Percentiles rank a stretch among this genome's conserved stretches.
phyloP scores from a whole-genome alignment of 2,888 invertebrate genomes.

The Octonoba sinensis region DNA sequence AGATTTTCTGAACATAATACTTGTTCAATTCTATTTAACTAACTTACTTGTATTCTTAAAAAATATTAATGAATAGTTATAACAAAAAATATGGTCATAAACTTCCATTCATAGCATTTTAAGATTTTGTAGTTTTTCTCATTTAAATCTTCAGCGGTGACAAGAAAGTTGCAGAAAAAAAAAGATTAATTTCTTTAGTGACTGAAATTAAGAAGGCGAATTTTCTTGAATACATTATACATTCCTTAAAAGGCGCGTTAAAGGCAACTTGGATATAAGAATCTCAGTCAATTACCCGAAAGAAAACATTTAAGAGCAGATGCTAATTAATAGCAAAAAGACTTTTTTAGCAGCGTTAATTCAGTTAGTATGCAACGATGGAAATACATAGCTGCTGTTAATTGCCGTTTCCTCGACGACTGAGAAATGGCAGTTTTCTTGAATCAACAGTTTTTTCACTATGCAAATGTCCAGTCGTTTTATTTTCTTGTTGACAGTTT shows the following conservation, averaged over 20 bases:
- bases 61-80: too few relatives aligned
- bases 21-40: too few relatives aligned
- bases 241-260: conserved; percentile 30
- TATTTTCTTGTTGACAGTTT: conserved; percentile 40
- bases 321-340: conserved; percentile 57
- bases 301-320: conserved; percentile 62
- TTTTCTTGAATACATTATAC: conserved; percentile 24
- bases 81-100: too few relatives aligned
- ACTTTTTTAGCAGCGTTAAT: conserved; percentile 31
- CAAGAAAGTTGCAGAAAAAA: conserved; percentile 20
- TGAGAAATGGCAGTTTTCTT: conserved; percentile 54
- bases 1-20: too few relatives aligned
- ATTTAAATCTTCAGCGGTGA: conserved; percentile 33
- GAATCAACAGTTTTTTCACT: conserved; percentile 60
- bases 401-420: conserved; percentile 55
- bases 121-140: conserved; percentile 17
- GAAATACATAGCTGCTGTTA: conserved; percentile 45
- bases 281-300: conserved; percentile 51
- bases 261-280: conserved; percentile 26
- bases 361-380: conserved; percentile 52
- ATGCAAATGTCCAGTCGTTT: conserved; percentile 55
- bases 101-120: too few relatives aligned
- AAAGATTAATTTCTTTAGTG: background rate
- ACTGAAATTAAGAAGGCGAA: conserved; percentile 10
- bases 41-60: too few relatives aligned